These are phyloP conservation scores for Perithous albicinctus DNA, from an alignment of 2,888 invertebrate genomes.

Conservation along the genomic window DNA sequence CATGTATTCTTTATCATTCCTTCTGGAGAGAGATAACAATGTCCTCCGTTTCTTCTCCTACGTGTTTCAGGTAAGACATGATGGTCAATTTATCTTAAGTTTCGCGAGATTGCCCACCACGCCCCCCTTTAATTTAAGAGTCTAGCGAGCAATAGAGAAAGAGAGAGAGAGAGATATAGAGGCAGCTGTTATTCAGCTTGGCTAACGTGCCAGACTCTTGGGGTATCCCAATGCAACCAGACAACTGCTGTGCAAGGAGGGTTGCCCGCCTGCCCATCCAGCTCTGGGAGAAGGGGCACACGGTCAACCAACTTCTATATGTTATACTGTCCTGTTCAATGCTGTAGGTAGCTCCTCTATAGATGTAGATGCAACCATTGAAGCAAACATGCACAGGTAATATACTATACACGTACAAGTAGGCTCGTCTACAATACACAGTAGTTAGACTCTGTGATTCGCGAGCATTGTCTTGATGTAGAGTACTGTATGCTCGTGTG, in stretches of 20 bases:
- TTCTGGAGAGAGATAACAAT: constrained; percentile 36
- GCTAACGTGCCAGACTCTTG: constrained; percentile 41
- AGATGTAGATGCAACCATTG: not conserved
- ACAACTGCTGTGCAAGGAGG: constrained; percentile 48
- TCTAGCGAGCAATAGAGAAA: constrained; percentile 21
- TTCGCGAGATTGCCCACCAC: constrained; percentile 48
- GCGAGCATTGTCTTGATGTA: constrained; percentile 29
- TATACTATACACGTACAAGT: constrained; percentile 29
- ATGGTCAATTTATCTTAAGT: constrained; percentile 63
- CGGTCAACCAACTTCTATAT: constrained; percentile 38
- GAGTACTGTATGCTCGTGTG: constrained; percentile 28
- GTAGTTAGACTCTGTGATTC: constrained; percentile 20
- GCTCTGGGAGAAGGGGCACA: constrained; percentile 30
- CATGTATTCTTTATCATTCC: constrained; percentile 31
- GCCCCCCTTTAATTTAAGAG: constrained; percentile 58
- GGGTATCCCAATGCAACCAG: constrained; percentile 44
- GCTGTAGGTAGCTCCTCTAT: constrained; percentile 19
- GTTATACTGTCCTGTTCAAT: constrained; percentile 15
- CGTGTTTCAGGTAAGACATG: constrained; percentile 54
- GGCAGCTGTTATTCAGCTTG: constrained; percentile 28
- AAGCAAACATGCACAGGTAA: constrained; percentile 20
- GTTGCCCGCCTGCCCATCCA: constrained; percentile 55
- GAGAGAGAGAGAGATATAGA: constrained; percentile 13
- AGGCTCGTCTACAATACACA: not conserved
- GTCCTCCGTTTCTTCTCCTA: constrained; percentile 21